These are phyloP conservation scores for Euwallacea similis DNA, from an alignment of 1,140 invertebrate species.

Conservation along the genomic window DNA sequence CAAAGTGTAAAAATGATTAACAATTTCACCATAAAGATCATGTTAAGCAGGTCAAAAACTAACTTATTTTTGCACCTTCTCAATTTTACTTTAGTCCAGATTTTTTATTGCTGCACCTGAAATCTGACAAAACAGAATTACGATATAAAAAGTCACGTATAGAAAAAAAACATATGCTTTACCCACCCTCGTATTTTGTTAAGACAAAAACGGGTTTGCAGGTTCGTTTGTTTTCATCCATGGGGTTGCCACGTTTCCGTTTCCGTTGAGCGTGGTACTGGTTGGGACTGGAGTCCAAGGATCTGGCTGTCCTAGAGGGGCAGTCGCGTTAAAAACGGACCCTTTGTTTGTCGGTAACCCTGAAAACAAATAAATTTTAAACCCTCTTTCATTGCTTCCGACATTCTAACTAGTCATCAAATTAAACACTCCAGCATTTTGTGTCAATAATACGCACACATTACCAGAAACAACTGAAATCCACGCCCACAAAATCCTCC, in stretches of 20 bases:
- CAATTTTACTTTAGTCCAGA: slow-evolving; percentile 21
- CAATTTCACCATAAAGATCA: background rate
- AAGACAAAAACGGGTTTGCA: slow-evolving; percentile 53
- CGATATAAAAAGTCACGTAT: background rate
- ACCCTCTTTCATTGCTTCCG: background rate
- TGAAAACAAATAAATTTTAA: background rate
- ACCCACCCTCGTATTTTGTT: slow-evolving; percentile 35
- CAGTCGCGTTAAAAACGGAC: slow-evolving; percentile 13
- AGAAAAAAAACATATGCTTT: background rate
- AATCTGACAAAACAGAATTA: slow-evolving; percentile 6
- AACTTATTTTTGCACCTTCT: slow-evolving; percentile 19
- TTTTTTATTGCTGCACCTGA: slow-evolving; percentile 2
- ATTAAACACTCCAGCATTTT: too few species aligned
- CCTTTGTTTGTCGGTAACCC: slow-evolving; percentile 19
- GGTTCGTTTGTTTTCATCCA: slow-evolving; percentile 50
- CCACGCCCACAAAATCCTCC: too few species aligned
- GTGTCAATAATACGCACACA: too few species aligned
- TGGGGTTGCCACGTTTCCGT: slow-evolving; percentile 33
- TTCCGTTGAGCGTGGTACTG: slow-evolving; percentile 29
- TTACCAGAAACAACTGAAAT: background rate
- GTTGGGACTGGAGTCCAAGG: slow-evolving; percentile 50
- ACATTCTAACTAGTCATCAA: background rate
- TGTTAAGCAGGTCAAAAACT: background rate
- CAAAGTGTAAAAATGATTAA: slow-evolving; percentile 15
- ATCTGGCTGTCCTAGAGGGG: slow-evolving; percentile 31